phyloP scores from a whole-genome alignment of 2,113 vertebrate species.

The Monarcha castaneiventris region DNA sequence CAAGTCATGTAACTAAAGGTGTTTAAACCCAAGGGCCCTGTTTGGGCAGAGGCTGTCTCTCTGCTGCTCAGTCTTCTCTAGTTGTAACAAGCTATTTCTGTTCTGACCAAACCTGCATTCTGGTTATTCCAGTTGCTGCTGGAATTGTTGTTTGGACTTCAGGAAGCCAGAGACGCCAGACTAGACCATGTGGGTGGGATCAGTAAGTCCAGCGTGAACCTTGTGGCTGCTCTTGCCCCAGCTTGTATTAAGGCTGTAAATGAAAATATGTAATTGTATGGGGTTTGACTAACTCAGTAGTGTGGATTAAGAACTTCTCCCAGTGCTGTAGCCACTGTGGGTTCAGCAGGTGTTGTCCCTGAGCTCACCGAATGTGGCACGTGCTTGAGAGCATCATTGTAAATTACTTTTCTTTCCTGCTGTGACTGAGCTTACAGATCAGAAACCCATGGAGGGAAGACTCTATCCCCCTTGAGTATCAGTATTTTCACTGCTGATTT shows the following conservation, averaged over 20 bases:
- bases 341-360: background rate
- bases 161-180: background rate
- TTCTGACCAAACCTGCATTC: background rate
- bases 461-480: background rate
- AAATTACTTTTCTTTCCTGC: background rate
- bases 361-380: background rate
- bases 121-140: background rate
- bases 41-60: background rate
- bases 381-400: background rate
- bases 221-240: background rate
- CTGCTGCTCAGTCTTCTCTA: background rate
- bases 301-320: background rate
- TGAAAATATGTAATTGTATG: background rate
- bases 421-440: background rate
- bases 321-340: background rate
- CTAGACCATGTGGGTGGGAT: background rate
- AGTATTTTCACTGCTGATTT: background rate
- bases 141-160: background rate
- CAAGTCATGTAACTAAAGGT: background rate
- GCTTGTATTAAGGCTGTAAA: background rate
- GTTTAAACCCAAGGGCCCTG: background rate
- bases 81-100: background rate
- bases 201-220: background rate
- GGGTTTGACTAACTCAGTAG: background rate
- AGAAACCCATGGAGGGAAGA: background rate